A percentile compares a stretch with the other conserved stretches of the same genome.
Conservation (phyloP, 2,797 vertebrate species). For the Garrulus glandarius region DNA sequence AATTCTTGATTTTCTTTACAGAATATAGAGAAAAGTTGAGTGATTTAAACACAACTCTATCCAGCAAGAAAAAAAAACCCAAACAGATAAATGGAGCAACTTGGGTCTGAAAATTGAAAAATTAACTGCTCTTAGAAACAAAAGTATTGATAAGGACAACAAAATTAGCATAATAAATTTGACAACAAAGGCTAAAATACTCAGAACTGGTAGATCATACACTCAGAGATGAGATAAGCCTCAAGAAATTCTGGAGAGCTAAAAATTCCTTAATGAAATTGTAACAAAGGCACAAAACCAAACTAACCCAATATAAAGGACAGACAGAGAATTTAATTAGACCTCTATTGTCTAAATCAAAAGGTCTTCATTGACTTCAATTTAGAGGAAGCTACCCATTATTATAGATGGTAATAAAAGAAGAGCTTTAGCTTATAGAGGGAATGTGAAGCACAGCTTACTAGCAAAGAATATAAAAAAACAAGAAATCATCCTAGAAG, state of each 20-base stretch:
- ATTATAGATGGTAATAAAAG: background rate
- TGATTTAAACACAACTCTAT: background rate
- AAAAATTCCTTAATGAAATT: background rate
- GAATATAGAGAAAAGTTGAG: background rate
- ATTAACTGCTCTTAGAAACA: background rate
- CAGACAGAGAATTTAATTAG: background rate
- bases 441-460: background rate
- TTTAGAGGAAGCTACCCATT: background rate
- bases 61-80: background rate
- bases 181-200: background rate
- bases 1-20: background rate
- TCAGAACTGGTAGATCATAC: background rate
- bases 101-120: background rate
- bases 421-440: fast-evolving
- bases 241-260: background rate
- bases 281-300: background rate
- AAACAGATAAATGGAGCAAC: background rate
- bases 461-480: background rate
- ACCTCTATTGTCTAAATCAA: background rate
- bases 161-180: background rate
- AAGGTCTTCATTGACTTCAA: background rate
- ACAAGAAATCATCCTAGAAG: background rate
- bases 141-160: background rate
- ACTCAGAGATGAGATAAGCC: background rate
- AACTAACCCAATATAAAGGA: background rate